Evolutionary conservation across 2,888 invertebrate species (phyloP).

Genomic region (Sabatieria punctata): DNA sequence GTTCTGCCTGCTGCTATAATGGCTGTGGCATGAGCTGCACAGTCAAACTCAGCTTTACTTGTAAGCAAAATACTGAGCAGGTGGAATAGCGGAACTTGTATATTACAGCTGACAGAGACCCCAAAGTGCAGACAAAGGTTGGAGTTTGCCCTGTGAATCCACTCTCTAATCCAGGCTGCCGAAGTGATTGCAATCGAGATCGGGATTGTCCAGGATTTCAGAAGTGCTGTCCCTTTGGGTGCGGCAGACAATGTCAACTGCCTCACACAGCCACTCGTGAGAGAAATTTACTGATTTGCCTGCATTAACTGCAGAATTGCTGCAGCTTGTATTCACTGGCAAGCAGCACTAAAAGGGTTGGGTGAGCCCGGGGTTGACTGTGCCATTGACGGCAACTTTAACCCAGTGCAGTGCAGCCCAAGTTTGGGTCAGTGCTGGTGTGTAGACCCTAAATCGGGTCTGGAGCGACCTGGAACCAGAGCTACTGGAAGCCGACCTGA

Average conservation of each 20-base stretch:
- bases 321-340: slow-evolving; percentile 3
- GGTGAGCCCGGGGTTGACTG: slow-evolving; percentile 14
- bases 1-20: not conserved
- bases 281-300: not conserved
- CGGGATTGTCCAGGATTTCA: slow-evolving; percentile 15
- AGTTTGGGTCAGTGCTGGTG: slow-evolving; percentile 14
- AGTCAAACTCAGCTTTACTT: not conserved
- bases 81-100: not conserved
- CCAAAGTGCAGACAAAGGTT: not conserved
- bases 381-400: slow-evolving; percentile 17
- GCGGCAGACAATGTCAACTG: slow-evolving; percentile 14
- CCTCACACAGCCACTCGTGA: slow-evolving; percentile 10
- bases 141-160: slow-evolving; percentile 14
- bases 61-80: no score
- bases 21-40: not conserved
- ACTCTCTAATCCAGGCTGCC: slow-evolving; percentile 15
- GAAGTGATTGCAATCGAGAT: slow-evolving; percentile 14
- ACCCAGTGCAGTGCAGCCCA: slow-evolving; percentile 18
- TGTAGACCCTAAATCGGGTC: slow-evolving; percentile 16
- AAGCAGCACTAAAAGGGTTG: not conserved
- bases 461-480: slow-evolving; percentile 20
- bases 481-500: slow-evolving; percentile 11
- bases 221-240: slow-evolving; percentile 18
- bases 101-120: not conserved
- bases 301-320: not conserved